Base-by-base conservation (phyloP, 2,797 vertebrate species). In the Coendou prehensilis region DNA sequence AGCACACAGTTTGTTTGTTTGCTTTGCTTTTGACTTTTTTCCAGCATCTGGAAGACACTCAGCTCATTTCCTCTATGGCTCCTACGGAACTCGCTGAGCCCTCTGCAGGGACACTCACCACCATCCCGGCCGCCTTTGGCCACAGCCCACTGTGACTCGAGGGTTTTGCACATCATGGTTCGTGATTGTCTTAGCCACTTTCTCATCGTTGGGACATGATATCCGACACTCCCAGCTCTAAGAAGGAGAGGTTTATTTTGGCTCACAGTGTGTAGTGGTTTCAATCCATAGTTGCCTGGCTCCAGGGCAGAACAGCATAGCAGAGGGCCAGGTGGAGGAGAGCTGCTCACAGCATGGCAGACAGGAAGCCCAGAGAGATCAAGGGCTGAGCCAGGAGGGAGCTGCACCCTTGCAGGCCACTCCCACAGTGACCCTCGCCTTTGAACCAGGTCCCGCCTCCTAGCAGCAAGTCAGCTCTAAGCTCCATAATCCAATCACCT, bases 1-100 rank as follows among this genome's bases (percentile, higher is more conserved):
- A 33, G 20, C n/a, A 1, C 22, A 2, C 45, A 13, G 14, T 5
- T 1, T 54, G 33, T 20, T 52, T 22, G 71, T 79, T 79, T 7
- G 4, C 23, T 33, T 26, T 5, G 47, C 28, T 30, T 73, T 20
- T 20, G 26, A 9, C 26, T 41, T 5, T 30, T 23, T 57, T 47
- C 41, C 26, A 2, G 56, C 37, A 15, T 64, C 71, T 59, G 76
- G 76, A n/a, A 20, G 30, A 15, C 41, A 30, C 30, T 64, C 20
- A 8, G 14, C 52, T 47, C 9, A 3, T 8, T 50, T 85, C 79
- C 8, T 33, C 33, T 7, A 1, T 0, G 18, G 33, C 33, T 71
- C 61, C 0, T 1, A 8, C 18, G 10, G n/a, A 59, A 22, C 37
- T 15, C 0, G 0, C 4, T 37, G 50, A 8, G n/a, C 3, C 47